Percentiles rank a stretch among this genome's conserved stretches.
phyloP scores from a whole-genome alignment of 2,888 invertebrate species.

The Noctua janthina region DNA sequence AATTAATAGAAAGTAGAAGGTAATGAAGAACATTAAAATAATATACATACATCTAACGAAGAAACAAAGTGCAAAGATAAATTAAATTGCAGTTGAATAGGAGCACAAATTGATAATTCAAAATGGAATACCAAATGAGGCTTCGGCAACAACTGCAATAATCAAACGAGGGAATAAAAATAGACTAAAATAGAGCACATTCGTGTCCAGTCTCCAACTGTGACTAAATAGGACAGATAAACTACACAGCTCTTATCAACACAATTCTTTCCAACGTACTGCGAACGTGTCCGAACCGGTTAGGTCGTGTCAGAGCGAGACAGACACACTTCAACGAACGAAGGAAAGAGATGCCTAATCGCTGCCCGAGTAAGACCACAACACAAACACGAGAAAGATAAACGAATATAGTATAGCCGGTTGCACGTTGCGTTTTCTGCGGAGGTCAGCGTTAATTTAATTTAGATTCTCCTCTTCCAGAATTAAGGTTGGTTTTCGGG shows the following conservation, averaged over 20 bases:
- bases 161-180: slow-evolving; percentile 54
- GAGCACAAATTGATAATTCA: slow-evolving; percentile 36
- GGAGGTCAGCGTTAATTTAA: slow-evolving; percentile 53
- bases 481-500: slow-evolving; percentile 52
- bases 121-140: slow-evolving; percentile 35
- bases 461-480: slow-evolving; percentile 39
- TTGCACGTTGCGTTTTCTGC: slow-evolving; percentile 75
- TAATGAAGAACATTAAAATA: background rate
- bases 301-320: slow-evolving; percentile 73
- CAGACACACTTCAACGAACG: slow-evolving; percentile 58
- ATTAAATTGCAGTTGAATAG: slow-evolving; percentile 13
- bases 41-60: background rate
- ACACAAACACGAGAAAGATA: slow-evolving; percentile 78
- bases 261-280: slow-evolving; percentile 74
- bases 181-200: slow-evolving; percentile 56
- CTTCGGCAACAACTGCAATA: slow-evolving; percentile 38
- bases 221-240: slow-evolving; percentile 70
- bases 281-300: slow-evolving; percentile 81
- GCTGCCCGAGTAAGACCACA: slow-evolving; percentile 77
- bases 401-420: slow-evolving; percentile 71
- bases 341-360: slow-evolving; percentile 71
- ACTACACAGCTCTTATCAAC: slow-evolving; percentile 68
- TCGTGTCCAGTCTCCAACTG: slow-evolving; percentile 53
- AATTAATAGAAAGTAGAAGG: background rate
- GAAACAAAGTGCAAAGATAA: slow-evolving; percentile 12